Percentiles rank a stretch among this genome's conserved stretches.
Evolutionary conservation across 1,140 invertebrate species (phyloP).

Genomic region (Ooceraea biroi): DNA sequence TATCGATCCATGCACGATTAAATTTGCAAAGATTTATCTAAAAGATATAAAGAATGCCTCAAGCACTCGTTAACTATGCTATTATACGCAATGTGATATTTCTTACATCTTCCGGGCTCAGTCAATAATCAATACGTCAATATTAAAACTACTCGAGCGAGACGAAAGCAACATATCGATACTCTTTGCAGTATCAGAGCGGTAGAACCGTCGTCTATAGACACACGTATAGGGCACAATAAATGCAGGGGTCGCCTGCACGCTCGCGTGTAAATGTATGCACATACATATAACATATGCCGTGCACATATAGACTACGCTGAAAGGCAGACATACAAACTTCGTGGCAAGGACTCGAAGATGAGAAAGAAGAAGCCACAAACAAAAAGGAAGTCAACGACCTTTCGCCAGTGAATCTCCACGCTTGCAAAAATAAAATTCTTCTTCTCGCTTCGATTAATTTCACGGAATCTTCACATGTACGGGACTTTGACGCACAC

Average conservation of each 20-base stretch:
- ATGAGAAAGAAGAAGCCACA: not conserved
- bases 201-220: conserved; percentile 23
- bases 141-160: conserved; percentile 13
- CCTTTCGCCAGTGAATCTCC: not conserved
- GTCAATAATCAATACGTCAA: conserved; percentile 47
- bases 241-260: not conserved
- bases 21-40: not conserved
- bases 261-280: not conserved
- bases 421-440: not conserved
- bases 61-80: no score
- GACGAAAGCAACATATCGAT: conserved; percentile 6
- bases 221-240: not conserved
- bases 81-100: not conserved
- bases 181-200: not conserved
- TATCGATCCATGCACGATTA: no score
- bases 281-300: not conserved
- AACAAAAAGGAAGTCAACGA: not conserved
- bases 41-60: not conserved
- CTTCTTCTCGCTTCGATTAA: not conserved
- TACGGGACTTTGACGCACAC: not conserved
- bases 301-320: not conserved
- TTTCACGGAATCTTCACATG: no score
- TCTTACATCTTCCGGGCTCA: not conserved
- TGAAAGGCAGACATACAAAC: not conserved
- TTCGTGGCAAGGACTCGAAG: not conserved